Percentiles rank a stretch among this genome's conserved stretches.
These are phyloP conservation scores for Sebastes oblongus DNA, from an alignment of 2,797 vertebrate genomes.

Conservation along the genomic window DNA sequence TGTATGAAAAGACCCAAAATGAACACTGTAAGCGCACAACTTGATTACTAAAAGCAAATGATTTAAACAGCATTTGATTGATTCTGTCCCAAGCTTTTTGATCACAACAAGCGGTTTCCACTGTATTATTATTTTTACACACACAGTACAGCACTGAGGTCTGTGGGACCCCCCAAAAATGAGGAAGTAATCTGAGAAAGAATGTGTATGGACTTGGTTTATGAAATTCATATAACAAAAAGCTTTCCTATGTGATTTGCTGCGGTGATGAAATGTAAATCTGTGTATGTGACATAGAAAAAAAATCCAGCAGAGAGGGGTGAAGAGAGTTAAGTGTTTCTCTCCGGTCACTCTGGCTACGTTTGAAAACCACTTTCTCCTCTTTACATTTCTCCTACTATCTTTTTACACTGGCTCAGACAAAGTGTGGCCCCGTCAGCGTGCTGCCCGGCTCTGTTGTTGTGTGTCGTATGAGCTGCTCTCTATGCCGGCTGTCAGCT, in stretches of 20 bases:
- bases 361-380: conserved; percentile 51
- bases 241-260: not conserved
- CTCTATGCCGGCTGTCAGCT: conserved; percentile 81
- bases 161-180: not conserved
- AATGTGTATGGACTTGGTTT: not conserved
- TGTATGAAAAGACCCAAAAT: too few relatives aligned
- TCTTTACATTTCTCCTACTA: conserved; percentile 54
- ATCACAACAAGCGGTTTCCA: too few relatives aligned
- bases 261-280: not conserved
- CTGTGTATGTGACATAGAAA: not conserved
- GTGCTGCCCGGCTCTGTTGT: conserved; percentile 56
- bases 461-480: conserved; percentile 69
- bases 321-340: conserved; percentile 15
- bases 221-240: not conserved
- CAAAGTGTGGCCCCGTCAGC: conserved; percentile 67
- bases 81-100: too few relatives aligned
- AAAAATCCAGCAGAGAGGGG: not conserved
- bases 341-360: conserved; percentile 15
- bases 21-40: too few relatives aligned
- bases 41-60: too few relatives aligned
- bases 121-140: not conserved
- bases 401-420: conserved; percentile 63
- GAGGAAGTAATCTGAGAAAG: not conserved
- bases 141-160: too few relatives aligned
- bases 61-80: too few relatives aligned